These are phyloP conservation scores for Montipora capitata DNA, from an alignment of 92 coral and sea anemone species.

Conservation along the genomic window DNA sequence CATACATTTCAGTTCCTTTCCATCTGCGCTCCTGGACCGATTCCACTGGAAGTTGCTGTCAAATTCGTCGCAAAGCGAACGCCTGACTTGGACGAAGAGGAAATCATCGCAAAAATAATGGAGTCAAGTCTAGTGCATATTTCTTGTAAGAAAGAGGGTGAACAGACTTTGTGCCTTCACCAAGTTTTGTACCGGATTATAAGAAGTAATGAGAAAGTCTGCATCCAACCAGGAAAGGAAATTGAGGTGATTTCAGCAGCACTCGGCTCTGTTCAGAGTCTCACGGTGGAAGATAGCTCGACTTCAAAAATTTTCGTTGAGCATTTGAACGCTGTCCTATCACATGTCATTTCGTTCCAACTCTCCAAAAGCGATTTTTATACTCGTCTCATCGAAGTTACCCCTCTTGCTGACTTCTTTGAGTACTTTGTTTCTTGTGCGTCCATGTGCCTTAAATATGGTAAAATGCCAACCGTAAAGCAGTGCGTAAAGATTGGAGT, in stretches of 20 bases:
- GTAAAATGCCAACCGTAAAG: no score
- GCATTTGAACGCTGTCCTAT: slow-evolving; percentile 22
- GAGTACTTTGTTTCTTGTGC: no score
- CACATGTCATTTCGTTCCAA: background rate
- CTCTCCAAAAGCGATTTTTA: no score
- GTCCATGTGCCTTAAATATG: no score
- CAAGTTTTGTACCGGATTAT: background rate
- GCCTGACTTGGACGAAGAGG: background rate
- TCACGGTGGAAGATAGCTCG: background rate
- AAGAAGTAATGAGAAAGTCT: background rate
- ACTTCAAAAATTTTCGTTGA: slow-evolving; percentile 17
- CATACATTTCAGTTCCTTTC: slow-evolving; percentile 36
- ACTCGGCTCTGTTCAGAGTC: slow-evolving; percentile 7
- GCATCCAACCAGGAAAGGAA: background rate
- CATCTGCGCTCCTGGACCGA: slow-evolving; percentile 28
- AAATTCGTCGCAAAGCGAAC: slow-evolving; percentile 29
- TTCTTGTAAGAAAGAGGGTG: background rate
- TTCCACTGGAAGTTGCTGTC: slow-evolving; percentile 23
- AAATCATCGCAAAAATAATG: background rate
- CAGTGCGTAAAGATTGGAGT: no score
- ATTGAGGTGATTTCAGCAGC: slow-evolving; percentile 19
- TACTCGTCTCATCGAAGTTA: no score
- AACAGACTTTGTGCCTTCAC: background rate
- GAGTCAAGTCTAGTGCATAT: background rate
- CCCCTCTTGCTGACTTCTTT: no score